Evolutionary conservation across 2,797 vertebrate species (phyloP), one percentile per base, ranked within the genome.

Genomic region (Gambelia wislizenii): DNA sequence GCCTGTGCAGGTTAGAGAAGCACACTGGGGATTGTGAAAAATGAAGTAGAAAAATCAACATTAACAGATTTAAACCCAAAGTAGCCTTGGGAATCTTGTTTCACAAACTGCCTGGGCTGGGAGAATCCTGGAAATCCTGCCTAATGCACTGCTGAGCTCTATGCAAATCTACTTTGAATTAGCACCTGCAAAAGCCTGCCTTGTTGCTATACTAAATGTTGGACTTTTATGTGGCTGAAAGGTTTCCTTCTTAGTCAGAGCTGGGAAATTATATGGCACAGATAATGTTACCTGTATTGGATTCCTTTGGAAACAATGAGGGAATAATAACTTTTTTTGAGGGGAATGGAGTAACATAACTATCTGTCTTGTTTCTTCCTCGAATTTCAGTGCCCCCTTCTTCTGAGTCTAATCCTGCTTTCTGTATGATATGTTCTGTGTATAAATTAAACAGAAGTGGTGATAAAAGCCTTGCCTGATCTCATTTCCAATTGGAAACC

Each of bases 11-110:
- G 27, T 39, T 85, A 18, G 27, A 3, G 39, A n/a, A 76, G 10
- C 18, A 33, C 72, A n/a, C 14, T 14, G 54, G 72, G 84, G 56
- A n/a, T 44, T 61, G 69, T 67, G 49, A 70, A 20, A 76, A 30
- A 25, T 61, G 84, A 85, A 85, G 72, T 61, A 39, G 72, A 85
- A n/a, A 85, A 85, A 85, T 76, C 56, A 75, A 56, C 54, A 64
- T 85, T 85, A 61, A 61, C 39, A 76, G 54, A 47, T 47, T 76
- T 72, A 85, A 85, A 76, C 54, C 74, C 42, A 47, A 56, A 20
- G 72, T 56, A 70, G 44, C 52, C 54, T 59, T 85, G 72, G 84
- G 72, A 76, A 76, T 61, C 56, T 30, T 85, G 39, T 86, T 85
- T 33, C 52, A 22, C 72, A 61, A 61, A 33, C 27, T 83, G 39